Percentiles rank a stretch among this genome's conserved stretches.
Evolutionary conservation across 2,113 vertebrate species (phyloP).

Genomic region (Oceanites oceanicus): DNA sequence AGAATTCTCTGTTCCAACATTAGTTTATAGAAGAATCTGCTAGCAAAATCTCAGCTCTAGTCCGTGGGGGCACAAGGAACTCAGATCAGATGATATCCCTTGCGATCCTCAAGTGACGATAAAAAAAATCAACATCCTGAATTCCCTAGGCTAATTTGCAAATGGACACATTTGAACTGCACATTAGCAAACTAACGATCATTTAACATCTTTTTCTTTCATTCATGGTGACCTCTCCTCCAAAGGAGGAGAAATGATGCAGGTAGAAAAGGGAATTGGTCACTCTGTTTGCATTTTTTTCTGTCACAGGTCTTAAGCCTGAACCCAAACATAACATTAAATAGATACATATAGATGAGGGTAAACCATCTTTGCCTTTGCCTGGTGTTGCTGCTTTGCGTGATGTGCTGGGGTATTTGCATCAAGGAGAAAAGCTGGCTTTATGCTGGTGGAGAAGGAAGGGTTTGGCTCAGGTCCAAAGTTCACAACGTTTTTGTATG

Average conservation of each 20-base stretch:
- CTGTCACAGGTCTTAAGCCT: not conserved
- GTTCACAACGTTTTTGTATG: conserved; percentile 35
- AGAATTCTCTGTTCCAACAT: not conserved
- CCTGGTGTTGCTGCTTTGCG: not conserved
- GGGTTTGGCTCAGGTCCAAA: conserved; percentile 18
- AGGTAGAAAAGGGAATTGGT: not conserved
- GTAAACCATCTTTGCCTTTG: not conserved
- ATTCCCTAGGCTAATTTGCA: conserved; percentile 2
- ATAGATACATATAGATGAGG: not conserved
- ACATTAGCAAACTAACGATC: not conserved
- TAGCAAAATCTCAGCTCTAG: not conserved
- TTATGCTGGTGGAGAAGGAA: conserved; percentile 43
- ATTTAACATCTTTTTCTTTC: conserved; percentile 7
- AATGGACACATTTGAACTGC: not conserved
- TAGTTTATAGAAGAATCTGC: not conserved
- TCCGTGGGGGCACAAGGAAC: not conserved
- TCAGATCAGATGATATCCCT: not conserved
- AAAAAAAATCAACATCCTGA: not conserved
- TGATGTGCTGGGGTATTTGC: not conserved
- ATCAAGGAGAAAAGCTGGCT: conserved; percentile 12
- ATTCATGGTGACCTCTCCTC: not conserved
- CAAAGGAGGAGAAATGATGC: not conserved
- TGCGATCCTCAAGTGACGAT: not conserved
- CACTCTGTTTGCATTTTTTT: not conserved
- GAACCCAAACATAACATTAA: not conserved